Conservation (phyloP, 2,797 vertebrate genomes). For the Enteromius viviparus region DNA sequence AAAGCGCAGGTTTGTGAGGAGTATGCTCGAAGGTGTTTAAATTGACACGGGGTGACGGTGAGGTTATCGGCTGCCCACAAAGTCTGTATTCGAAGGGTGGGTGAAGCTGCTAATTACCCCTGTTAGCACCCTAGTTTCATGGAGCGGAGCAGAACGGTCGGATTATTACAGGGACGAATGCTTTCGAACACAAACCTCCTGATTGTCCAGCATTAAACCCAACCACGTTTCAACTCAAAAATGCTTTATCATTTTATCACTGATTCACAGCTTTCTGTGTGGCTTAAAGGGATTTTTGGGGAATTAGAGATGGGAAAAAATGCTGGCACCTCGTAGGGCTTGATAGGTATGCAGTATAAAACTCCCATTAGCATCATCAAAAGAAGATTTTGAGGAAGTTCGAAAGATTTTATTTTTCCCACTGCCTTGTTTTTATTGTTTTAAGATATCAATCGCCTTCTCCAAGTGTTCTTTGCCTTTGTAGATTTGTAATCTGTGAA, state of each 20-base stretch:
- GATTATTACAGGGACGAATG: slow-evolving; percentile 63
- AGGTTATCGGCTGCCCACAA: slow-evolving; percentile 30
- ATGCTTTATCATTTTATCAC: not conserved
- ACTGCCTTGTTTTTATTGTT: slow-evolving; percentile 35
- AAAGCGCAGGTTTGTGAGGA: not conserved
- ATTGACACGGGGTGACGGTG: slow-evolving; percentile 44
- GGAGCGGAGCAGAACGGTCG: slow-evolving; percentile 44
- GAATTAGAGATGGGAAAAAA: slow-evolving; percentile 4
- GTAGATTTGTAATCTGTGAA: slow-evolving; percentile 43
- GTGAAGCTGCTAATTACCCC: slow-evolving; percentile 68
- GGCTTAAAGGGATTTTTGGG: not conserved
- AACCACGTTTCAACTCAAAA: not conserved
- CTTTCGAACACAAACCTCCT: slow-evolving; percentile 55
- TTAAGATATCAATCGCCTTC: slow-evolving; percentile 29
- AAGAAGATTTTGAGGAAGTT: slow-evolving; percentile 4
- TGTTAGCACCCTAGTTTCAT: slow-evolving; percentile 65
- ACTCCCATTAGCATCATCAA: slow-evolving; percentile 34
- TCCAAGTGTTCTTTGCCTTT: slow-evolving; percentile 35
- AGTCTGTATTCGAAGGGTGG: slow-evolving; percentile 64
- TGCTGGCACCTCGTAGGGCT: slow-evolving; percentile 7
- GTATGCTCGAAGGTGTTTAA: slow-evolving; percentile 37
- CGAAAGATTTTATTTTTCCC: not conserved
- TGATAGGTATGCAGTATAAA: slow-evolving; percentile 39
- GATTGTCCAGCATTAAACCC: not conserved
- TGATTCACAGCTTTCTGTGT: slow-evolving; percentile 13